These are phyloP conservation scores for Cetonia aurata DNA, from an alignment of 2,888 invertebrate species.

Conservation along the genomic window DNA sequence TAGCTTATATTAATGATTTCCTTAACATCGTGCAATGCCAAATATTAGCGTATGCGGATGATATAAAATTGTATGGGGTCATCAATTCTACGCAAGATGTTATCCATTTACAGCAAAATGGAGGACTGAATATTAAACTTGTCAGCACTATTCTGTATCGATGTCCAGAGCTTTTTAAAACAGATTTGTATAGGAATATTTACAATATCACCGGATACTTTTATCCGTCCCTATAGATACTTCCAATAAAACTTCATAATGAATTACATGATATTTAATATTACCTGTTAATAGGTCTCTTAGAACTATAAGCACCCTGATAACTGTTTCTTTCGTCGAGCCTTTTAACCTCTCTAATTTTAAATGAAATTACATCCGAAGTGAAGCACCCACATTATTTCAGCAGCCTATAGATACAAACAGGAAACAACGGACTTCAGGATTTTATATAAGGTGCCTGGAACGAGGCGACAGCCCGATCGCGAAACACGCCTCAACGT, in stretches of 20 bases:
- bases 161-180: too few species aligned
- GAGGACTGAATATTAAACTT: too few species aligned
- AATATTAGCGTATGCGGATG: too few species aligned
- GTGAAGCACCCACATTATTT: not conserved
- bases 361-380: not conserved
- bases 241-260: not conserved
- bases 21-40: too few species aligned
- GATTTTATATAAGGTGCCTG: not conserved
- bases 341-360: not conserved
- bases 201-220: not conserved
- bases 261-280: too few species aligned
- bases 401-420: not conserved
- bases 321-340: slow-evolving; percentile 10
- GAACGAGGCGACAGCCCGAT: slow-evolving; percentile 11
- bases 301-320: not conserved
- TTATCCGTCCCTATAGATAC: not conserved
- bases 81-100: too few species aligned
- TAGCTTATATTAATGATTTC: too few species aligned
- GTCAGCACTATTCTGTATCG: too few species aligned
- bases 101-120: too few species aligned
- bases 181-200: not conserved
- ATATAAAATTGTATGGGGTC: too few species aligned
- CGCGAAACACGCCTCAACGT: not conserved
- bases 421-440: not conserved
- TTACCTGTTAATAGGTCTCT: too few species aligned